Conservation (phyloP, 2,113 vertebrate species). For the Stigmatopora argus region DNA sequence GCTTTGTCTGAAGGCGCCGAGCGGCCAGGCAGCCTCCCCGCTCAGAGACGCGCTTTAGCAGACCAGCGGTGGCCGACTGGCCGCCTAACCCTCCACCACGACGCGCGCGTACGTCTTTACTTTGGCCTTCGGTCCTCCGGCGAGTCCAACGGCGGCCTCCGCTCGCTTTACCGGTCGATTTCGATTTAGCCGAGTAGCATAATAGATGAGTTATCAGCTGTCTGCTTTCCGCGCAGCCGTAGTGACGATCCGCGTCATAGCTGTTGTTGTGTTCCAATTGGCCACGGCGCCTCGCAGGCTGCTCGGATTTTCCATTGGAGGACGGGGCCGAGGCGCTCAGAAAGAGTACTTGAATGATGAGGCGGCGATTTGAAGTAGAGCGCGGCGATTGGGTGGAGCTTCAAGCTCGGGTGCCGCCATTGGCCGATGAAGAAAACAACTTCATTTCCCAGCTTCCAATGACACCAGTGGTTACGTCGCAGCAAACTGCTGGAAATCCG, state of each 20-base stretch:
- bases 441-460: slow-evolving; percentile 38
- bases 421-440: slow-evolving; percentile 18
- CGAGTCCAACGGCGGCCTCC: slow-evolving; percentile 76
- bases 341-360: neutral
- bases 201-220: slow-evolving; percentile 85
- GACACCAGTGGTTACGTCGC: neutral
- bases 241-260: slow-evolving; percentile 65
- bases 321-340: neutral
- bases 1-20: slow-evolving; percentile 82
- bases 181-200: slow-evolving; percentile 89
- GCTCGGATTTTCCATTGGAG: neutral
- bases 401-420: slow-evolving; percentile 7
- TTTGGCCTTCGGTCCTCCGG: slow-evolving; percentile 76
- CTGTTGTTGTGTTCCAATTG: slow-evolving; percentile 75
- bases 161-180: slow-evolving; percentile 74
- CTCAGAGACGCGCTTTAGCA: neutral
- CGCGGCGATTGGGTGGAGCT: neutral
- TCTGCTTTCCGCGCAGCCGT: slow-evolving; percentile 79
- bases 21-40: slow-evolving; percentile 51
- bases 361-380: neutral
- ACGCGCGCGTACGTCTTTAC: slow-evolving; percentile 61
- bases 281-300: neutral
- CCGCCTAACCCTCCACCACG: slow-evolving; percentile 40
- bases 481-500: neutral
- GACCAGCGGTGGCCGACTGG: slow-evolving; percentile 23